phyloP scores from a whole-genome alignment of 1,140 invertebrate species.

The Orchestia grillus region DNA sequence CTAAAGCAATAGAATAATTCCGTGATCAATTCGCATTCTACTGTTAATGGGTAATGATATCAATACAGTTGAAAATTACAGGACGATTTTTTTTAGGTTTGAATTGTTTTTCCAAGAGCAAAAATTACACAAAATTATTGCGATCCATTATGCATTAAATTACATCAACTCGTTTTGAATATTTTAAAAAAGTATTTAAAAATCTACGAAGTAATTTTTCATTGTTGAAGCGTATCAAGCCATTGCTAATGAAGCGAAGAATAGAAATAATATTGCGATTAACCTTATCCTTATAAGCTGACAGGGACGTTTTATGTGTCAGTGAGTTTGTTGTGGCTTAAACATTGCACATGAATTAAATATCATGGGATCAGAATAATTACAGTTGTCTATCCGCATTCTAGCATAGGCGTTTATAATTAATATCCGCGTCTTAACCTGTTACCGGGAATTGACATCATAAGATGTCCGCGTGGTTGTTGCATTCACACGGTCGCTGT shows the following conservation, averaged over 20 bases:
- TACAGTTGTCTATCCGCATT: neutral
- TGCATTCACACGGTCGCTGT: too few relatives aligned
- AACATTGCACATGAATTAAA: neutral
- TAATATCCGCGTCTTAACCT: neutral
- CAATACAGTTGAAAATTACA: too few relatives aligned
- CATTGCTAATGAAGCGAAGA: neutral
- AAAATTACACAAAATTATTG: too few relatives aligned
- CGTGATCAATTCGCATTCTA: too few relatives aligned
- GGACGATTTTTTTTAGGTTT: too few relatives aligned
- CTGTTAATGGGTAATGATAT: too few relatives aligned
- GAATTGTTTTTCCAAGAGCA: too few relatives aligned
- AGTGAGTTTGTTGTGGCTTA: neutral
- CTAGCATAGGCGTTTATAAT: neutral
- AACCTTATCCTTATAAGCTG: neutral
- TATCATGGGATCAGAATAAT: neutral
- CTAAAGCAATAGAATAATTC: too few relatives aligned
- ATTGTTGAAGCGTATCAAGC: neutral
- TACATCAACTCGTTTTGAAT: neutral
- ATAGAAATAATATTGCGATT: neutral
- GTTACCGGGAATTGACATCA: too few relatives aligned
- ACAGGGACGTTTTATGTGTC: neutral
- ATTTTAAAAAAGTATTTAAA: neutral
- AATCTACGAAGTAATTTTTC: neutral
- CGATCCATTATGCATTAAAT: too few relatives aligned
- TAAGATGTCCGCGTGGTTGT: too few relatives aligned